Evolutionary conservation across 2,888 invertebrate species (phyloP), one percentile per base, ranked within the genome.

Genomic region (Pseudococcus jackbeardsleyi): DNA sequence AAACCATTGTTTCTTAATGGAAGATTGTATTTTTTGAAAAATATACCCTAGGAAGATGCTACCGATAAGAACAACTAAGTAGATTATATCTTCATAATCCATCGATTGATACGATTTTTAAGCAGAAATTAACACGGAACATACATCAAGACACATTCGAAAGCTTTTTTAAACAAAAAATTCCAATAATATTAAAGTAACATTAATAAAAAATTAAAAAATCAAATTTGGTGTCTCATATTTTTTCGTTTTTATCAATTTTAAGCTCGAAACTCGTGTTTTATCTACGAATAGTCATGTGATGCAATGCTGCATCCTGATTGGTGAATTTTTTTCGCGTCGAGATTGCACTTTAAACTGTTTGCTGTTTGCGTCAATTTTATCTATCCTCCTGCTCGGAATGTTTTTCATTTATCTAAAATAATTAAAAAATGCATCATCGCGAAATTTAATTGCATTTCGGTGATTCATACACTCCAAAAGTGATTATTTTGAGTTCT

Each of bases 1-100:
- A 85, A 93, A 92, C 91, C 93, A 93, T 90, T 94, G 93, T 91
- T 93, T 94, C 46, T 17, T 26, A 2, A 15, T n/a, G 39, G 39
- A 15, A 59, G 77, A 26, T 48, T 17, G 54, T 48, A 88, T 88
- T 50, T 82, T 79, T 54, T 88, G 88, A 42, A 88, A 88, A 39
- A 88, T 9, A 50, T 82, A 59, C 15, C 88, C 88, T 33, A 82
- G 0, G n/a, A 46, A 77, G 59, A 88, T 88, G 22, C 88, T 88
- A 72, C 48, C 17, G 82, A 88, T 33, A 8, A 88, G 82, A 22
- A 79, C 79, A 0, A 48, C 17, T 7, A 88, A 50, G 50, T 88
- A 88, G n/a, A 88, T 82, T 5, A 88, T 50, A 59, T 88, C 88
- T 26, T 88, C 88, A 22, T 77, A 82, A 88, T 82, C 54, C 88